Conservation (phyloP, 2,113 vertebrate species). For the Thinocorus orbignyianus region DNA sequence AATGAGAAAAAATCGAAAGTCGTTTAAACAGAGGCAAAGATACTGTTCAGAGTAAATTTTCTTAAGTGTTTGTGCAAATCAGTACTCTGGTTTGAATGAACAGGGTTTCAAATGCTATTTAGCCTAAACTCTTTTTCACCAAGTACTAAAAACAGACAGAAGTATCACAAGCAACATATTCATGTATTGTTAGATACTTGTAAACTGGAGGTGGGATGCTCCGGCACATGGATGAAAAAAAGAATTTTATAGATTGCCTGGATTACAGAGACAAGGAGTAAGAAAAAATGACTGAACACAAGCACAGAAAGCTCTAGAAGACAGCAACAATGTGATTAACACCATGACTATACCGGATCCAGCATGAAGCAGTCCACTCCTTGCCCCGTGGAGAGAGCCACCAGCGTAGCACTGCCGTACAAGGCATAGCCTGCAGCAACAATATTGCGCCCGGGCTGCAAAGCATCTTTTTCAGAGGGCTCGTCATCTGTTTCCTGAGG, state of each 20-base stretch:
- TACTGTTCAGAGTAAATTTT: neutral
- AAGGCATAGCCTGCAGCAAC: conserved; percentile 94
- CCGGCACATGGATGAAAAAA: neutral
- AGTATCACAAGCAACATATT: neutral
- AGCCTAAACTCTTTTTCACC: neutral
- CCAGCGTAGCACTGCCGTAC: conserved; percentile 92
- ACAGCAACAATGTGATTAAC: neutral
- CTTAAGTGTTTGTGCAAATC: neutral
- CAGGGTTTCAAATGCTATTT: neutral
- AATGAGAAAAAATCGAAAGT: neutral
- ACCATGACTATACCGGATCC: conserved; percentile 83
- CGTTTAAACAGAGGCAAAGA: neutral
- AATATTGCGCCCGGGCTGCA: conserved; percentile 86
- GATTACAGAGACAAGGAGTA: neutral
- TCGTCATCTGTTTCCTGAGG: conserved; percentile 77
- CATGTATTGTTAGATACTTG: neutral
- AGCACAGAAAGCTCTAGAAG: neutral
- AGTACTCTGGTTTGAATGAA: neutral
- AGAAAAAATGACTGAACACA: neutral
- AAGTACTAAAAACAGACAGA: neutral
- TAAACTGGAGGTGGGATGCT: neutral
- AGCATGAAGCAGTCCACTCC: conserved; percentile 96
- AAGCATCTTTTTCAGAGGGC: conserved; percentile 87
- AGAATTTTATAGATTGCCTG: rapidly evolving
- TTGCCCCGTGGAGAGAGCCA: conserved; percentile 90